Conservation (phyloP, 2,888 invertebrate genomes). For the Drosophila yooni region DNA sequence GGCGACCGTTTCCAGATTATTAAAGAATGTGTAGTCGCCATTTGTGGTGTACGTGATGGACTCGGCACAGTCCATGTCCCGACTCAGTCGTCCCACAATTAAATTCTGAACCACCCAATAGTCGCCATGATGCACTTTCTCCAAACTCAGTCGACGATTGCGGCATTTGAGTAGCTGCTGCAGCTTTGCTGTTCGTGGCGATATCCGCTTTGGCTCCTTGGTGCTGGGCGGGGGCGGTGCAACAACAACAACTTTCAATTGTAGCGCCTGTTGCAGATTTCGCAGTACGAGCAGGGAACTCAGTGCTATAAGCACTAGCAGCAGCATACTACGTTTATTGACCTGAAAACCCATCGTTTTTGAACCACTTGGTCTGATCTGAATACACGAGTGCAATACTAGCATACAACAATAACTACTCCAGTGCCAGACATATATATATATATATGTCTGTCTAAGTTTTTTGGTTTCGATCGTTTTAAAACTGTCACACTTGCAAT, state of each 20-base stretch:
- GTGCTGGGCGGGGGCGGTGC: neutral
- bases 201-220: neutral
- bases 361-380: neutral
- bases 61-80: slow-evolving; percentile 86
- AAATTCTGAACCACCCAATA: slow-evolving; percentile 88
- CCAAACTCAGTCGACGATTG: slow-evolving; percentile 58
- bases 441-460: too few relatives aligned
- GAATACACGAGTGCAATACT: neutral
- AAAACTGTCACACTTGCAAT: slow-evolving; percentile 3
- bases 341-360: slow-evolving; percentile 24
- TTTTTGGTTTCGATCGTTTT: neutral
- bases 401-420: neutral
- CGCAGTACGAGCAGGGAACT: slow-evolving; percentile 29
- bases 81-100: slow-evolving; percentile 85
- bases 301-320: slow-evolving; percentile 14
- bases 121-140: slow-evolving; percentile 74
- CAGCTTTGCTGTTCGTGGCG: slow-evolving; percentile 48
- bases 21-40: slow-evolving; percentile 89
- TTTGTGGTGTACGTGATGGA: slow-evolving; percentile 89
- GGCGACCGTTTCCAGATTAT: slow-evolving; percentile 87
- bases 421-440: neutral
- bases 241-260: neutral
- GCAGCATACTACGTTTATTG: slow-evolving; percentile 27
- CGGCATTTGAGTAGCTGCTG: slow-evolving; percentile 69
- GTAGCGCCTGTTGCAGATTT: slow-evolving; percentile 29